Percentiles rank a stretch among this genome's conserved stretches.
Evolutionary conservation across 2,113 vertebrate species (phyloP).

Genomic region (Micronycteris hirsuta): DNA sequence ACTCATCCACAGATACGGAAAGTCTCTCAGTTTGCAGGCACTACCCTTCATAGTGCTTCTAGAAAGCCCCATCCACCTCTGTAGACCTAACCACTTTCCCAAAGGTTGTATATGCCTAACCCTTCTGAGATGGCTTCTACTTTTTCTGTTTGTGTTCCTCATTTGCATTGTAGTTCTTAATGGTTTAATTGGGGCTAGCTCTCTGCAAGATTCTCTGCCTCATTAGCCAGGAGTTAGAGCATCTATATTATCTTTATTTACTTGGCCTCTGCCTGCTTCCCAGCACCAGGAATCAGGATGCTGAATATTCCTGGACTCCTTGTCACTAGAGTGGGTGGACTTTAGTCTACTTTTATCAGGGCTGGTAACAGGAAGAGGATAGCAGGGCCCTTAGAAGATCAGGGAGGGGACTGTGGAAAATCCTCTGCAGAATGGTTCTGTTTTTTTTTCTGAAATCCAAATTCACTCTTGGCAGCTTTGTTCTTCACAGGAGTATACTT

Average conservation of each 20-base stretch:
- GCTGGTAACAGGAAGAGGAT: background rate
- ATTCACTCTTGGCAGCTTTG: background rate
- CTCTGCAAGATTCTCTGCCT: conserved; percentile 7
- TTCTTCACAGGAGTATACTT: conserved; percentile 1
- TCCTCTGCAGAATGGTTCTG: conserved; percentile 10
- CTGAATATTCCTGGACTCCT: background rate
- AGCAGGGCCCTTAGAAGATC: background rate
- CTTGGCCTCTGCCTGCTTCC: background rate
- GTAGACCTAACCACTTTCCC: background rate
- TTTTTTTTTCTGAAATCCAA: background rate
- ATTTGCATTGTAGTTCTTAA: conserved; percentile 33
- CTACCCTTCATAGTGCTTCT: background rate
- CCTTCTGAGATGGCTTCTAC: background rate
- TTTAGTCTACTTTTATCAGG: background rate
- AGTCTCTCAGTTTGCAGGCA: background rate
- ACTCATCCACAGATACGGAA: background rate
- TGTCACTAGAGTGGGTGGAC: background rate
- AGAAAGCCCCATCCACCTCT: background rate
- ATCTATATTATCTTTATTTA: background rate
- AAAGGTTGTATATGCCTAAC: background rate
- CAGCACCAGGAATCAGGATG: background rate
- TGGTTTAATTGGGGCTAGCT: background rate
- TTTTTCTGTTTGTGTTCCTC: background rate
- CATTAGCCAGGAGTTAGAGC: background rate
- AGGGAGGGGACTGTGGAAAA: background rate